These are phyloP conservation scores for Zhuqinia jingwanae DNA, from an alignment of 2,888 invertebrate species.

Conservation along the genomic window DNA sequence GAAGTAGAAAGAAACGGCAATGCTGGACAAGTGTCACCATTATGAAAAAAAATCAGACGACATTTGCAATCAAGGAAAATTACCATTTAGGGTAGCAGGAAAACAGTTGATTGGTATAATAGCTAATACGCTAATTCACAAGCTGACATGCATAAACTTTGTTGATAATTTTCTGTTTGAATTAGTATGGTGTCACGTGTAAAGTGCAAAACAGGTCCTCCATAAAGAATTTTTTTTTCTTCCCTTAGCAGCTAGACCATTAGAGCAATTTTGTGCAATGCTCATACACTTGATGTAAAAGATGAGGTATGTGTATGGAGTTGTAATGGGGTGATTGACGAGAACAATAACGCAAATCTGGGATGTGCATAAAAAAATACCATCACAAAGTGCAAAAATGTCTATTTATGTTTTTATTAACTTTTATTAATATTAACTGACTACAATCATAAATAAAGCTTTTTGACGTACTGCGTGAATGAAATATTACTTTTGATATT, in stretches of 20 bases:
- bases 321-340: not conserved
- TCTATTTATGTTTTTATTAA: not conserved
- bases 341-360: not conserved
- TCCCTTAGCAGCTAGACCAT: not conserved
- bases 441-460: conserved; percentile 56
- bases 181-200: conserved; percentile 5
- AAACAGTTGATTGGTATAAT: too few relatives aligned
- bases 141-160: not conserved
- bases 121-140: not conserved
- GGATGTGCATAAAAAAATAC: not conserved
- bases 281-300: not conserved
- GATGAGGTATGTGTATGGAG: not conserved
- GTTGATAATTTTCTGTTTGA: not conserved
- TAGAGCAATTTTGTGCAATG: not conserved
- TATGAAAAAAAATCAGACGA: not conserved
- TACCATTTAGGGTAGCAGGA: not conserved
- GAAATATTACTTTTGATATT: too few relatives aligned
- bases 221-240: not conserved
- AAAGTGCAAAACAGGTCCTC: not conserved
- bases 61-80: not conserved
- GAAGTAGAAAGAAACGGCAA: not conserved
- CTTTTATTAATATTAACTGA: conserved; percentile 36
- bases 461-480: not conserved
- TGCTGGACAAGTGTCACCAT: not conserved
- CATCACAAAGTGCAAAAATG: conserved; percentile 17